A percentile compares a stretch with the other conserved stretches of the same genome.
Conservation (phyloP, 2,888 invertebrate genomes). For the Carterocephalus palaemon region DNA sequence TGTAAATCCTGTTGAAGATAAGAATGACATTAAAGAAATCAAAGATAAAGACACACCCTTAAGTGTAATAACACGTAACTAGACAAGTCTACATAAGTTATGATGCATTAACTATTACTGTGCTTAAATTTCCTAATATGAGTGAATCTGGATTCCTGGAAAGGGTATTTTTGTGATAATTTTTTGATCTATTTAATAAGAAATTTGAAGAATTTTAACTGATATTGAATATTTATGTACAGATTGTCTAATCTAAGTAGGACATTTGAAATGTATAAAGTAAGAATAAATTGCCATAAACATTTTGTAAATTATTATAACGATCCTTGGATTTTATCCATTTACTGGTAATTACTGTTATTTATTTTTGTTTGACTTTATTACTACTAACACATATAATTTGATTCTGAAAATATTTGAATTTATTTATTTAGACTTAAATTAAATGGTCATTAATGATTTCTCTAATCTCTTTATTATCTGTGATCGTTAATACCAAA, state of each 20-base stretch:
- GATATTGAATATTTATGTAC: no score
- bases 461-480: slow-evolving; percentile 15
- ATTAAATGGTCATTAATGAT: slow-evolving; percentile 9
- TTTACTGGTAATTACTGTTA: no score
- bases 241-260: no score
- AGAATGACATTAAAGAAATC: slow-evolving; percentile 38
- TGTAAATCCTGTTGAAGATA: slow-evolving; percentile 38
- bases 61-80: slow-evolving; percentile 42
- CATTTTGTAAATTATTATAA: no score
- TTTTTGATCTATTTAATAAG: slow-evolving; percentile 21
- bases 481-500: slow-evolving; percentile 43
- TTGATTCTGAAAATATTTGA: no score
- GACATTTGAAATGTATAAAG: no score
- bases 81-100: slow-evolving; percentile 20
- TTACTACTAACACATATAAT: no score
- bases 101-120: not conserved
- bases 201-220: slow-evolving; percentile 6
- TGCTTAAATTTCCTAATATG: not conserved
- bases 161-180: slow-evolving; percentile 25
- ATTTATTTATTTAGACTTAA: no score
- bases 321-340: no score
- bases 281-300: no score
- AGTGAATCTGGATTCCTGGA: slow-evolving; percentile 19
- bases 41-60: slow-evolving; percentile 64
- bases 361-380: no score